Percentiles rank a stretch among this genome's conserved stretches.
Conservation (phyloP, 2,113 vertebrate species). For the Sprattus sprattus region DNA sequence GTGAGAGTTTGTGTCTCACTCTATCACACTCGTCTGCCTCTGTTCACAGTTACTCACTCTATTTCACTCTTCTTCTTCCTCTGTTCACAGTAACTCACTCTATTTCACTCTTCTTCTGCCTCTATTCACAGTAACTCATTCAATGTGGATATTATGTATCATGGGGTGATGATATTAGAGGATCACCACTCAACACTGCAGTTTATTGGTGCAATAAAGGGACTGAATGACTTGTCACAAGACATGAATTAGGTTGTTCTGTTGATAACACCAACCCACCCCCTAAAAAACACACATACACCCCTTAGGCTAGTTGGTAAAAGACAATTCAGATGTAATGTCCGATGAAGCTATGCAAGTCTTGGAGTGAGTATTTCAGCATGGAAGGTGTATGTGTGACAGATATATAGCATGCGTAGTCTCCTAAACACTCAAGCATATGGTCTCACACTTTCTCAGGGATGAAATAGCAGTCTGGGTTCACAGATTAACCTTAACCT, state of each 20-base stretch:
- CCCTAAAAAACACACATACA: neutral
- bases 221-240: neutral
- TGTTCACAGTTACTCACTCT: no score
- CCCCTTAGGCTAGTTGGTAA: neutral
- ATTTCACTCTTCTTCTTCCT: no score
- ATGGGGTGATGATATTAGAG: no score
- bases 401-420: neutral
- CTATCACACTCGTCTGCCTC: no score
- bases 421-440: neutral
- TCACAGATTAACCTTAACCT: slow-evolving; percentile 4
- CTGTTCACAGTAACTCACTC: neutral
- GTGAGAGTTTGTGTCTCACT: no score
- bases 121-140: no score
- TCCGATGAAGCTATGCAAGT: neutral
- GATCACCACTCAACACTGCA: neutral
- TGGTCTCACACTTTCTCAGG: neutral
- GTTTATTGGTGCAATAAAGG: neutral
- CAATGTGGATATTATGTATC: no score
- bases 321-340: neutral
- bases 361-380: neutral
- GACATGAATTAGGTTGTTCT: neutral
- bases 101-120: neutral
- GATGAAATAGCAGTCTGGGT: neutral
- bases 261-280: neutral
- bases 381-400: neutral